Evolutionary conservation across 2,797 vertebrate species (phyloP), one percentile per base, ranked within the genome.

Genomic region (Margarornis squamiger): DNA sequence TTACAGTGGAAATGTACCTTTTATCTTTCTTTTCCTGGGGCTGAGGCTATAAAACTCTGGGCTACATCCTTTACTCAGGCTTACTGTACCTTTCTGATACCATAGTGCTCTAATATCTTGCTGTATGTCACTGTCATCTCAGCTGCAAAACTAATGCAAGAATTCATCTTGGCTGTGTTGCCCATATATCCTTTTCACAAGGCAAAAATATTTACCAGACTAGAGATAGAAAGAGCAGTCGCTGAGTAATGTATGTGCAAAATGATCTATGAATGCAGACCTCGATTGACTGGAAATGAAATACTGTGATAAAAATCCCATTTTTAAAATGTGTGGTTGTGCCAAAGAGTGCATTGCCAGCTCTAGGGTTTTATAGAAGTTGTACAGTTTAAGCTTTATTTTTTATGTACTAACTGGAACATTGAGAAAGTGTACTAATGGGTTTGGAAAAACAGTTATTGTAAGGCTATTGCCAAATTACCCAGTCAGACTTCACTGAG

Each of bases 231-330:
- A 71, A 67, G 58, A 93, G 87, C 73, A 87, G 75, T 55, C 0
- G 0, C 67, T 90, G 89, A 74, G 82, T 86, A 95, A 95, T 80
- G 62, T 68, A 81, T 71, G 86, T 92, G 95, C 89, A 83, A 93
- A 95, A 92, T 77, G 71, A 92, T 95, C 77, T 93, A 86, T 88
- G 93, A 88, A 92, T 92, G 59, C 79, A 92, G 85, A 68, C 81
- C 91, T 83, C 8, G 4, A 94, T 48, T 95, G 94, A 86, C 93
- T 92, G 86, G 90, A 89, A 94, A 88, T 92, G 67, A 93, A 95
- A 90, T 88, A 83, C 51, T 85, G 59, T 92, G 89, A 96, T 95
- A 92, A 96, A 96, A 96, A 93, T 89, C 88, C 83, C 80, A 95
- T 90, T 95, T 97, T 68, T 88, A n/a, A 92, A 96, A 79, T 58